A percentile compares a stretch with the other conserved stretches of the same genome.
These are phyloP conservation scores for Lingula anatina DNA, from an alignment of 2,888 invertebrate genomes.

Conservation along the genomic window DNA sequence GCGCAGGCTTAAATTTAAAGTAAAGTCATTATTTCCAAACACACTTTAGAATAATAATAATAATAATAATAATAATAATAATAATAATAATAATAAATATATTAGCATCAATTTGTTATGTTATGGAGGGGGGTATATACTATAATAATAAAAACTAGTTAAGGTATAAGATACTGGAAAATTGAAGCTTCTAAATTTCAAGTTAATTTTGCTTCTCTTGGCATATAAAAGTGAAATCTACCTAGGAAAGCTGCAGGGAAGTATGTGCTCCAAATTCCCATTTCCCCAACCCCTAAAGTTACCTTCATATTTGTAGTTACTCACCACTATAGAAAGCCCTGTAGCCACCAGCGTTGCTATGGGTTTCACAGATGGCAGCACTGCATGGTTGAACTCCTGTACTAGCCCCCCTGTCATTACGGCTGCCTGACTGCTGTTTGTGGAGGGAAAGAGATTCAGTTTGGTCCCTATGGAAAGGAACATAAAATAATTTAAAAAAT, in stretches of 20 bases:
- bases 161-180: no score
- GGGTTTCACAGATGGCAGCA: constrained; percentile 79
- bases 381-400: constrained; percentile 76
- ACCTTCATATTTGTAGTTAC: constrained; percentile 17
- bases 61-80: constrained; percentile 2
- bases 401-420: constrained; percentile 88
- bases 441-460: constrained; percentile 13
- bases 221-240: not conserved
- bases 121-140: no score
- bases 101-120: no score
- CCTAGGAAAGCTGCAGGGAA: not conserved
- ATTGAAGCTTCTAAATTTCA: no score
- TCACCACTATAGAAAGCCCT: constrained; percentile 65
- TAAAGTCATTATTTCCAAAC: no score
- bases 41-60: no score
- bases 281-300: not conserved
- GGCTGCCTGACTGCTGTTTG: no score
- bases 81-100: no score
- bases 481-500: not conserved
- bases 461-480: constrained; percentile 13
- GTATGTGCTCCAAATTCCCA: not conserved
- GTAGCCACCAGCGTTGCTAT: constrained; percentile 70
- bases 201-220: no score
- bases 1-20: no score
- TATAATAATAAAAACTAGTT: no score